phyloP scores from a whole-genome alignment of 2,888 invertebrate species.

The Ariolimax columbianus region DNA sequence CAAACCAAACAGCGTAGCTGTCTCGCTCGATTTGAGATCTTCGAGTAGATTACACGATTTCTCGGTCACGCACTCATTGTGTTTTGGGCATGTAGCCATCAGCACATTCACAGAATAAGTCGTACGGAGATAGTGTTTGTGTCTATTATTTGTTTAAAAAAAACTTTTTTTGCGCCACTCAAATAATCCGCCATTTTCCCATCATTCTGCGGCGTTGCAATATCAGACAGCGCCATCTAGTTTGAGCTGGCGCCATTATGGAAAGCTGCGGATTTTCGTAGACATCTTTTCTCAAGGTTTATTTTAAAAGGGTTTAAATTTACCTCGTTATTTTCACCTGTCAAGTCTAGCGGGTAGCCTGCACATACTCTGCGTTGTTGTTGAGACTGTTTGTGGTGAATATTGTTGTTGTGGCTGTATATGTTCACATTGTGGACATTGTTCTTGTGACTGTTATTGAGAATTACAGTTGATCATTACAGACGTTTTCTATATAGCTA shows the following conservation, averaged over 20 bases:
- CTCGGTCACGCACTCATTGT: background rate
- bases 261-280: slow-evolving; percentile 22
- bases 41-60: background rate
- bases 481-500: no score
- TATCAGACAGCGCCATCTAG: slow-evolving; percentile 31
- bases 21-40: background rate
- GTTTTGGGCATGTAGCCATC: background rate
- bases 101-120: background rate
- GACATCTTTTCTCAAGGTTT: slow-evolving; percentile 21
- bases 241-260: slow-evolving; percentile 27
- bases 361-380: background rate
- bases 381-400: background rate
- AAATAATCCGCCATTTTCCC: background rate
- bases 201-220: background rate
- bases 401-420: background rate
- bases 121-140: background rate
- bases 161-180: background rate
- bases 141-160: slow-evolving; percentile 3
- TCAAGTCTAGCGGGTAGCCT: background rate
- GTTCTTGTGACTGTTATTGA: background rate
- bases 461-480: no score
- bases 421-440: background rate
- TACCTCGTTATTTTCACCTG: slow-evolving; percentile 34
- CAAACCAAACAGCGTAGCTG: background rate
- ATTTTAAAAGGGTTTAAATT: slow-evolving; percentile 40